Percentiles rank a stretch among this genome's conserved stretches.
These are phyloP conservation scores for Melanerpes aurifrons DNA, from an alignment of 2,113 vertebrate species.

Conservation along the genomic window DNA sequence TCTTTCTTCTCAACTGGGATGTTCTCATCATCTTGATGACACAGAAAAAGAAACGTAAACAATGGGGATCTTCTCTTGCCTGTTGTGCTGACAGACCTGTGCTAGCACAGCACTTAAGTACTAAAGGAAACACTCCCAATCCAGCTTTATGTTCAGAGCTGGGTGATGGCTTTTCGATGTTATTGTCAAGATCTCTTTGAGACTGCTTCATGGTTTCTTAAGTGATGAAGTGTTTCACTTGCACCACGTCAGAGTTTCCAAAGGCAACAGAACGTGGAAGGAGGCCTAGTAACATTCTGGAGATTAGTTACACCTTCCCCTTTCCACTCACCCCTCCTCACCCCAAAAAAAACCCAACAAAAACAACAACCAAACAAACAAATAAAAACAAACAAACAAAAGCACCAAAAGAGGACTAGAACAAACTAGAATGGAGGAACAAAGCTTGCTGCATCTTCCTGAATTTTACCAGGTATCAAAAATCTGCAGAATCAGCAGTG, in stretches of 20 bases:
- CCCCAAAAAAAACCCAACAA: not conserved
- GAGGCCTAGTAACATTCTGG: not conserved
- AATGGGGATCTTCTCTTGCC: not conserved
- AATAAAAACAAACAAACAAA: not conserved
- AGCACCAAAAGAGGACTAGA: not conserved
- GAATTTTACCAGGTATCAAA: not conserved
- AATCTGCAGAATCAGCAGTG: not conserved
- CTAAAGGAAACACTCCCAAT: not conserved
- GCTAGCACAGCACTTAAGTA: not conserved
- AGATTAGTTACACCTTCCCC: not conserved
- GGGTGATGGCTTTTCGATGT: not conserved
- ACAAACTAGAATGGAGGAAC: not conserved
- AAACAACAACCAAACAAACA: not conserved
- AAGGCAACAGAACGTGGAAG: not conserved
- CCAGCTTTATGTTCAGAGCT: not conserved
- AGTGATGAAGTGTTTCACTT: not conserved
- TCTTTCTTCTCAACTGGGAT: not conserved
- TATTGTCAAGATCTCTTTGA: not conserved
- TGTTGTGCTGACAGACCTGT: not conserved
- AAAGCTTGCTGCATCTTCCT: not conserved
- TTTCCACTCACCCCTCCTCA: too few species aligned
- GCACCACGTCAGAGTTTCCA: not conserved
- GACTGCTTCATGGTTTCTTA: not conserved
- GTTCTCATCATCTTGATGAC: not conserved
- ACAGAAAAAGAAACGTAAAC: not conserved